These are phyloP conservation scores for Ips nitidus DNA, from an alignment of 1,140 invertebrate species.

Conservation along the genomic window DNA sequence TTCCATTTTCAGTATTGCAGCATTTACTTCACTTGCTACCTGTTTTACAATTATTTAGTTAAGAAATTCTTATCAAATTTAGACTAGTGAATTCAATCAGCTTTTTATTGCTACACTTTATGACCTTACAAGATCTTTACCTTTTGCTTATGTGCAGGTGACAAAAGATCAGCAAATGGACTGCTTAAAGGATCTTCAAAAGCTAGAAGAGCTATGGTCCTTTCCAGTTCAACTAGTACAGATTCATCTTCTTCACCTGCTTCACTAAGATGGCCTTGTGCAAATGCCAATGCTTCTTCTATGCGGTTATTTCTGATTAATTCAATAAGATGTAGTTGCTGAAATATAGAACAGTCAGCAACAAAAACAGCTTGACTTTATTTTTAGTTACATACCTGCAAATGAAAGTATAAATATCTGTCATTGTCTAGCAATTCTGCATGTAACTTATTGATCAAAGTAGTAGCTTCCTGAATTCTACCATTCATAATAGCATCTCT, in stretches of 20 bases:
- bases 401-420: conserved; percentile 92
- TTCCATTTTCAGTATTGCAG: conserved; percentile 90
- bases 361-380: background rate
- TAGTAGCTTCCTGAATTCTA: conserved; percentile 89
- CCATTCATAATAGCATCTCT: conserved; percentile 93
- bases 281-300: conserved; percentile 95
- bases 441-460: conserved; percentile 91
- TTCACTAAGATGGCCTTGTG: conserved; percentile 90
- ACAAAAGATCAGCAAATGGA: conserved; percentile 93
- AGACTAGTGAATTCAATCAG: background rate
- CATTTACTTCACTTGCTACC: conserved; percentile 97
- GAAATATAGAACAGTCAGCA: conserved; percentile 39
- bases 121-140: conserved; percentile 54
- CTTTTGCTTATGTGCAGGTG: conserved; percentile 91
- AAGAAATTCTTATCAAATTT: background rate
- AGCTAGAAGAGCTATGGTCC: conserved; percentile 91
- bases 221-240: conserved; percentile 73
- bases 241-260: conserved; percentile 86
- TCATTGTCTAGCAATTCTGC: conserved; percentile 95
- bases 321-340: conserved; percentile 95
- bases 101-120: background rate
- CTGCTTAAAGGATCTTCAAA: conserved; percentile 95
- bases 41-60: conserved; percentile 51
- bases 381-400: conserved; percentile 66
- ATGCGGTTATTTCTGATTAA: conserved; percentile 84